These are phyloP conservation scores for Idaea aversata DNA, from an alignment of 2,888 invertebrate genomes.

Conservation along the genomic window DNA sequence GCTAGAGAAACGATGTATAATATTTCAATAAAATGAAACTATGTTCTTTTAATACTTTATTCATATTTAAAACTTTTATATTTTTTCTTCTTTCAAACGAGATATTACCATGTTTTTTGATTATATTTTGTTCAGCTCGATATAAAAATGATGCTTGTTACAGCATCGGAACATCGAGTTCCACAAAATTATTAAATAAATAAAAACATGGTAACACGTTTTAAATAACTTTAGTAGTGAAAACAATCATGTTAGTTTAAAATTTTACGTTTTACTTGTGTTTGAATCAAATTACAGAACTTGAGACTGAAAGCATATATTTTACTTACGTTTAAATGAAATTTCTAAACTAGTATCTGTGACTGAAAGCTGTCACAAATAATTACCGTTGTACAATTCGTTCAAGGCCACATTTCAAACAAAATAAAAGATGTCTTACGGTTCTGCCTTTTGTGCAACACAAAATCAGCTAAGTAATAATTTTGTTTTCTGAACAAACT, in stretches of 20 bases:
- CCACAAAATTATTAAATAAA: no score
- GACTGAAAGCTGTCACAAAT: constrained; percentile 5
- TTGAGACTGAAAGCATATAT: background rate
- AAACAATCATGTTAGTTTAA: no score
- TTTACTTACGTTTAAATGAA: background rate
- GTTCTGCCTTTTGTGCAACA: constrained; percentile 21
- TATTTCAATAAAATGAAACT: background rate
- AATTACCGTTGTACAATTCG: constrained; percentile 45
- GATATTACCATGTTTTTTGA: no score
- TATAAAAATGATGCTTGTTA: no score
- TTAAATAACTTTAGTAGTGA: no score
- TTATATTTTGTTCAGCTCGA: no score
- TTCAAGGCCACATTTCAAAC: constrained; percentile 38
- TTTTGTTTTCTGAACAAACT: constrained; percentile 4
- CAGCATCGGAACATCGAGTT: no score
- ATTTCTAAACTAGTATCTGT: background rate
- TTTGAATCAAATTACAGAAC: background rate
- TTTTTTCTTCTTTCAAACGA: background rate
- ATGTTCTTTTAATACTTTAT: background rate
- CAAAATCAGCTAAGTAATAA: constrained; percentile 26
- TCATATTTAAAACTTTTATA: background rate
- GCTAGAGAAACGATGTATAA: background rate
- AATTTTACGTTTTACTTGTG: no score
- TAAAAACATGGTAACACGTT: no score
- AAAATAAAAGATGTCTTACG: constrained; percentile 34